These are phyloP conservation scores for Melinaea marsaeus DNA, from an alignment of 2,888 invertebrate genomes.

Conservation along the genomic window DNA sequence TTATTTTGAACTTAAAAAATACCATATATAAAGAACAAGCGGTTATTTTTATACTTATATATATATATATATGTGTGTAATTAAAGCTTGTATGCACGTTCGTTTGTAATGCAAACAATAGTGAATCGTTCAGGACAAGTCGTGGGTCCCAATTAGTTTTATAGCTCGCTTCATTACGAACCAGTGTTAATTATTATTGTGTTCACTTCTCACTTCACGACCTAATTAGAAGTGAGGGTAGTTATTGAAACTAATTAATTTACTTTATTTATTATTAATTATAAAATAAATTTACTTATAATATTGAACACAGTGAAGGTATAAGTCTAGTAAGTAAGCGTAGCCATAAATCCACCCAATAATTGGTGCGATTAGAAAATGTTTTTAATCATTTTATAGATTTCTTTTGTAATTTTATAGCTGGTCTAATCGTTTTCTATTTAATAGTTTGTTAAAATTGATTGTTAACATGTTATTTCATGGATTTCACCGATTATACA, in stretches of 20 bases:
- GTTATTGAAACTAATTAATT: too few species aligned
- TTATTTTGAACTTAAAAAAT: background rate
- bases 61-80: background rate
- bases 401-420: conserved; percentile 74
- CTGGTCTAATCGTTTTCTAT: conserved; percentile 63
- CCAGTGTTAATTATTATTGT: conserved; percentile 77
- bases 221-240: conserved; percentile 61
- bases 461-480: conserved; percentile 68
- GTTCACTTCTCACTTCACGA: conserved; percentile 74
- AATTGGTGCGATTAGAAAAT: conserved; percentile 73
- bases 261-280: background rate
- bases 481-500: conserved; percentile 65
- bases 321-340: conserved; percentile 38
- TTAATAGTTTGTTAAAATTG: conserved; percentile 68
- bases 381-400: conserved; percentile 70
- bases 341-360: conserved; percentile 66
- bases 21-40: too few species aligned
- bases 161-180: conserved; percentile 74
- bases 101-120: conserved; percentile 38
- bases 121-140: conserved; percentile 42
- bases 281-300: background rate
- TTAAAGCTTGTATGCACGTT: background rate
- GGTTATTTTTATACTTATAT: background rate
- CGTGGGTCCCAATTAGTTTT: conserved; percentile 72
- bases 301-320: background rate